Evolutionary conservation across 1,140 invertebrate genomes (phyloP).

Genomic region (Reticulitermes speratus): DNA sequence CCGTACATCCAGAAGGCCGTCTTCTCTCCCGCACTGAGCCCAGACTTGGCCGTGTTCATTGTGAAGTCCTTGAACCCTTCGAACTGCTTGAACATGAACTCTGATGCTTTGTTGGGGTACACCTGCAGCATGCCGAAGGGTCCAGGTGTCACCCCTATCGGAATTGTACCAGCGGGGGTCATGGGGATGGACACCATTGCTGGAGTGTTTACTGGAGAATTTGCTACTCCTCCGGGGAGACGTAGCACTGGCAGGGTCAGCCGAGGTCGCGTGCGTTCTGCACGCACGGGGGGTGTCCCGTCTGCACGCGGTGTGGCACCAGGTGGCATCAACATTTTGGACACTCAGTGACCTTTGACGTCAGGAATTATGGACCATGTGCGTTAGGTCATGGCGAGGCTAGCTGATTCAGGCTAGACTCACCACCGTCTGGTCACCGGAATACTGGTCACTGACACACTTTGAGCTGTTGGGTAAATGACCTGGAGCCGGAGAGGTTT

Average conservation of each 20-base stretch:
- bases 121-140: conserved; percentile 38
- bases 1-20: conserved; percentile 75
- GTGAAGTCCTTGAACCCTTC: conserved; percentile 71
- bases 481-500: not conserved
- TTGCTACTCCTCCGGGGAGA: not conserved
- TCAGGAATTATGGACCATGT: not conserved
- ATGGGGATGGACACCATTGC: conserved; percentile 25
- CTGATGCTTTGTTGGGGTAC: conserved; percentile 64
- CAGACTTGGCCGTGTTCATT: conserved; percentile 66
- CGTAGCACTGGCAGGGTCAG: not conserved
- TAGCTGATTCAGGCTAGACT: not conserved
- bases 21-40: conserved; percentile 78
- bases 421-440: too few species aligned
- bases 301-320: not conserved
- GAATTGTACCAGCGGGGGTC: conserved; percentile 25
- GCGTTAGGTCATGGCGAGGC: not conserved
- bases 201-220: not conserved
- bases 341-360: not conserved
- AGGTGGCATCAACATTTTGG: not conserved
- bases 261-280: not conserved
- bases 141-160: not conserved
- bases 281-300: not conserved
- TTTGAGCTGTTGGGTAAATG: not conserved
- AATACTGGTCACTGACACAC: not conserved
- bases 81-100: conserved; percentile 73